Percentiles rank a stretch among this genome's conserved stretches.
These are phyloP conservation scores for Argyra leucocephala DNA, from an alignment of 2,888 invertebrate genomes.

Conservation along the genomic window DNA sequence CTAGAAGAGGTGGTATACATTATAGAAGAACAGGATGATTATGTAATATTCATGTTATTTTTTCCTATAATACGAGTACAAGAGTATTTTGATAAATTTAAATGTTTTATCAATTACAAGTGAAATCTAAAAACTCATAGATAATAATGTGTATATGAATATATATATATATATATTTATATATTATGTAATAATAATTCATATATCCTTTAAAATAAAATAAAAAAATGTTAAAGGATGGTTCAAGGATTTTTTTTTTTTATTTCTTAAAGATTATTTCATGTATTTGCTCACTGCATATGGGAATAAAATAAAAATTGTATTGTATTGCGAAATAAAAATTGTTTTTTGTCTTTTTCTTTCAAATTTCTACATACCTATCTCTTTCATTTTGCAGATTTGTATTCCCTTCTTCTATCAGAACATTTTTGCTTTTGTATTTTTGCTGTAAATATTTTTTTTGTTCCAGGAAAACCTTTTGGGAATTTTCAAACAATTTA, in stretches of 20 bases:
- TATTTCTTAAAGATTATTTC: neutral
- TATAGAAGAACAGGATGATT: no score
- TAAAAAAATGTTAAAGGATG: neutral
- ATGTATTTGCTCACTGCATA: neutral
- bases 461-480: neutral
- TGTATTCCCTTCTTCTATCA: no score
- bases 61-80: no score
- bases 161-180: neutral
- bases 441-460: no score
- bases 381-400: no score
- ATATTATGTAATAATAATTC: neutral
- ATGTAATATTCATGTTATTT: no score
- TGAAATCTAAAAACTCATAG: neutral
- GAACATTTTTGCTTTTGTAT: no score
- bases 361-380: no score
- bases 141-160: no score
- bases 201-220: neutral
- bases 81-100: neutral
- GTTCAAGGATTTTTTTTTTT: neutral
- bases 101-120: slow-evolving; percentile 4
- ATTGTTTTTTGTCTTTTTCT: no score
- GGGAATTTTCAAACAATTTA: neutral
- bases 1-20: no score
- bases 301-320: neutral
- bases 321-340: no score